These are phyloP conservation scores for Cheilosia pagana DNA, from an alignment of 2,888 invertebrate species.

Conservation along the genomic window DNA sequence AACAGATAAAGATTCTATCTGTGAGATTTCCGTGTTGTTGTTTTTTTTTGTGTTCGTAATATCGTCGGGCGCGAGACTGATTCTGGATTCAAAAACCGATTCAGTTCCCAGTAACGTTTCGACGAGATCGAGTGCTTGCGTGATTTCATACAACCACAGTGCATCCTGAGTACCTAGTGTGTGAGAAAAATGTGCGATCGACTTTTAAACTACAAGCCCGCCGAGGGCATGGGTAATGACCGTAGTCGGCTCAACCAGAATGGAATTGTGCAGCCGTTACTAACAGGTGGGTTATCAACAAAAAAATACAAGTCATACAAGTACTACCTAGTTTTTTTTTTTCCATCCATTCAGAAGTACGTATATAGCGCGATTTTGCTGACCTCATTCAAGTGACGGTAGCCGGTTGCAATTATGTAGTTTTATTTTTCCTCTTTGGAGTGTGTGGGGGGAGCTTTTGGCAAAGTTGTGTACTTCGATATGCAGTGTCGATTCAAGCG, in stretches of 20 bases:
- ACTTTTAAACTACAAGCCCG: slow-evolving; percentile 80
- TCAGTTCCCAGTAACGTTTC: slow-evolving; percentile 10
- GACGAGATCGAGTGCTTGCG: slow-evolving; percentile 5
- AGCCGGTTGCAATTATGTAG: slow-evolving; percentile 20
- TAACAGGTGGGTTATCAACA: slow-evolving; percentile 88
- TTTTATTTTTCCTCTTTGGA: neutral
- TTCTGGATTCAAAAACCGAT: slow-evolving; percentile 7
- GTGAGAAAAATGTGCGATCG: slow-evolving; percentile 80
- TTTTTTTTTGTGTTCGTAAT: neutral
- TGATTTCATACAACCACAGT: slow-evolving; percentile 14
- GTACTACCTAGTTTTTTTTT: slow-evolving; percentile 3
- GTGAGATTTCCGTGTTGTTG: neutral
- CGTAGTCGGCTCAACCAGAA: slow-evolving; percentile 82
- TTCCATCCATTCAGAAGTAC: slow-evolving; percentile 3
- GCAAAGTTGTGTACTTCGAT: slow-evolving; percentile 29
- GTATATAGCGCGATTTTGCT: slow-evolving; percentile 15
- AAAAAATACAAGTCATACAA: slow-evolving; percentile 8
- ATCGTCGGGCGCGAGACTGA: slow-evolving; percentile 15
- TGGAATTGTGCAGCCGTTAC: slow-evolving; percentile 92
- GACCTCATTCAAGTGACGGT: slow-evolving; percentile 38
- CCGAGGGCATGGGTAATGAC: slow-evolving; percentile 74
- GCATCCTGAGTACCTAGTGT: slow-evolving; percentile 1
- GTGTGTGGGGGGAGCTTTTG: slow-evolving; percentile 26
- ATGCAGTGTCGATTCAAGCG: slow-evolving; percentile 2
- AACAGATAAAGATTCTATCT: neutral